Evolutionary conservation across 2,113 vertebrate genomes (phyloP).

Genomic region (Solenodon paradoxus): DNA sequence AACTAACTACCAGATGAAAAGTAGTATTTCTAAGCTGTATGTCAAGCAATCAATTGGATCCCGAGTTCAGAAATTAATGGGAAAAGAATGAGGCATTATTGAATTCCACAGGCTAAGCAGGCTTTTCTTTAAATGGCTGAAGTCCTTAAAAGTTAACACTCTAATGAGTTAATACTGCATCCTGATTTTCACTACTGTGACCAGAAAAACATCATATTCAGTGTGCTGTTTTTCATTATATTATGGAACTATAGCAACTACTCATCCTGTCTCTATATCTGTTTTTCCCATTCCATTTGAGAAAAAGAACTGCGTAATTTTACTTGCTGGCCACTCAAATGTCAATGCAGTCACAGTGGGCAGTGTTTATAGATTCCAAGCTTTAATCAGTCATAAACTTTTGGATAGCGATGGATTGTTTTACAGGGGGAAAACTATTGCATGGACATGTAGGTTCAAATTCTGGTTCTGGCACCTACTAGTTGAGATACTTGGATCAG

Average conservation of each 20-base stretch:
- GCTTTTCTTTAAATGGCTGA: neutral
- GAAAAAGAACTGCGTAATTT: conserved; percentile 25
- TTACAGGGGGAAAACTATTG: neutral
- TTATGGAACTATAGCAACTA: neutral
- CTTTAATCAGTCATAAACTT: conserved; percentile 17
- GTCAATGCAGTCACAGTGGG: neutral
- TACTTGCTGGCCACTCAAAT: neutral
- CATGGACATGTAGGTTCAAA: neutral
- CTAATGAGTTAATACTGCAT: neutral
- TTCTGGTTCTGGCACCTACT: neutral
- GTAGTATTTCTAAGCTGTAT: neutral
- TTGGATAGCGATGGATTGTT: neutral
- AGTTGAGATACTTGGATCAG: neutral
- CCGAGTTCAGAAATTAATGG: conserved; percentile 10
- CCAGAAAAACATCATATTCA: neutral
- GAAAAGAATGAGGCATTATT: neutral
- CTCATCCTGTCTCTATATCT: neutral
- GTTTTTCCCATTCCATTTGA: neutral
- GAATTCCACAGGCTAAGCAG: neutral
- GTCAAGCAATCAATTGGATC: neutral
- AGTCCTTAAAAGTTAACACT: neutral
- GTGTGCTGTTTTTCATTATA: neutral
- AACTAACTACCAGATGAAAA: neutral
- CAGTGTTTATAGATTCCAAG: neutral
- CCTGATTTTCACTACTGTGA: neutral